Evolutionary conservation across 1,140 invertebrate species (phyloP), one percentile per base, ranked within the genome.

Genomic region (Drosophila willistoni): DNA sequence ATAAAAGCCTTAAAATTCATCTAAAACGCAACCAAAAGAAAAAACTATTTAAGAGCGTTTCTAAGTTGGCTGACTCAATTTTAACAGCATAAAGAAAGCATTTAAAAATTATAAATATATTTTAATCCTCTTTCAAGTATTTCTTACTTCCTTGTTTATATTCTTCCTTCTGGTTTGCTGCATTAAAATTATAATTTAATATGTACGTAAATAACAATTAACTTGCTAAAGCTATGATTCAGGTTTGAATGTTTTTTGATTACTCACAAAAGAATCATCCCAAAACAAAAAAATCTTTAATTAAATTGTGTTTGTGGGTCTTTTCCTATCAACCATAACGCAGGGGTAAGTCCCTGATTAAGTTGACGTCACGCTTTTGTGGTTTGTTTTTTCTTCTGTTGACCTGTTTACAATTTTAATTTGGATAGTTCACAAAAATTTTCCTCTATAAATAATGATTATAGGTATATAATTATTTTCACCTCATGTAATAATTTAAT

Each of bases 341-440:
- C 6, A 22, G 55, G 55, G 80, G 81, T 71, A 74, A 72, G 25
- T 42, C 77, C 80, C 80, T 72, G n/a, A 13, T 14, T n/a, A 19
- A 5, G 59, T n/a, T 83, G 80, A 83, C 59, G 68, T 84, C 80
- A 83, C 36, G 22, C 12, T 9, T 7, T 47, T 9, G 14, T 7
- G 14, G 17, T 44, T 29, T 29, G 29, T 5, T 2, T 17, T 47
- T 0, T 47, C 7, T 17, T 12, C 10, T 12, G 34, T 7, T 39
- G 36, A 64, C 67, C 36, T 60, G 66, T 68, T 77, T 60, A 33
- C 36, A 13, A 34, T 19, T 6, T 55, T 22, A 44, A 66, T 68
- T n/a, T 7, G 12, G 10, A 34, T 29, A 14, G 36, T 59, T 36
- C 17, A 25, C n/a, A 44, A n/a, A 9, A 42, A 29, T 29, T 44